These are phyloP conservation scores for Sialia sialis DNA, from an alignment of 2,113 vertebrate genomes.

Conservation along the genomic window DNA sequence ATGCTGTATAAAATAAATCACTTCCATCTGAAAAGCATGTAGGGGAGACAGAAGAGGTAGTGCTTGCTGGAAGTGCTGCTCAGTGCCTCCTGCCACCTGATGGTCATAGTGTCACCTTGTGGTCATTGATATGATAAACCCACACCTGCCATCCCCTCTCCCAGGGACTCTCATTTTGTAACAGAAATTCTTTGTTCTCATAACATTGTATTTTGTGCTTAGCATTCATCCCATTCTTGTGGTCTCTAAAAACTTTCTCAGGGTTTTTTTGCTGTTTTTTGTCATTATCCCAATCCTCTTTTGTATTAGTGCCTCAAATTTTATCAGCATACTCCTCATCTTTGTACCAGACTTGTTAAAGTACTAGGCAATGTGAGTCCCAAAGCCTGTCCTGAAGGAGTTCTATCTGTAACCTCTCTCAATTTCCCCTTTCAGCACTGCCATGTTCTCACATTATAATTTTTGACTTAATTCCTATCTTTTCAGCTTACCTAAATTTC, in stretches of 20 bases:
- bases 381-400: not conserved
- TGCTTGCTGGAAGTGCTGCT: not conserved
- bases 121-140: not conserved
- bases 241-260: not conserved
- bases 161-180: not conserved
- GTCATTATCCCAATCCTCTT: not conserved
- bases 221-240: not conserved
- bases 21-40: not conserved
- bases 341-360: not conserved
- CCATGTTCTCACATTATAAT: not conserved
- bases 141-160: not conserved
- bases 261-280: not conserved
- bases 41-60: not conserved
- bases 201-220: not conserved
- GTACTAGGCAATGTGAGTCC: not conserved
- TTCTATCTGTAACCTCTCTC: not conserved
- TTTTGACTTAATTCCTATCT: slow-evolving; percentile 18
- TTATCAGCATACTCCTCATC: not conserved
- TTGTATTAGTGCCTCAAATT: not conserved
- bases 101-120: not conserved
- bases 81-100: not conserved
- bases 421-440: not conserved
- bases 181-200: not conserved
- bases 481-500: slow-evolving; percentile 37
- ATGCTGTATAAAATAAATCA: not conserved